A percentile compares a stretch with the other conserved stretches of the same genome.
These are phyloP conservation scores for Nothoprocta perdicaria DNA, from an alignment of 2,113 vertebrate species.

Conservation along the genomic window DNA sequence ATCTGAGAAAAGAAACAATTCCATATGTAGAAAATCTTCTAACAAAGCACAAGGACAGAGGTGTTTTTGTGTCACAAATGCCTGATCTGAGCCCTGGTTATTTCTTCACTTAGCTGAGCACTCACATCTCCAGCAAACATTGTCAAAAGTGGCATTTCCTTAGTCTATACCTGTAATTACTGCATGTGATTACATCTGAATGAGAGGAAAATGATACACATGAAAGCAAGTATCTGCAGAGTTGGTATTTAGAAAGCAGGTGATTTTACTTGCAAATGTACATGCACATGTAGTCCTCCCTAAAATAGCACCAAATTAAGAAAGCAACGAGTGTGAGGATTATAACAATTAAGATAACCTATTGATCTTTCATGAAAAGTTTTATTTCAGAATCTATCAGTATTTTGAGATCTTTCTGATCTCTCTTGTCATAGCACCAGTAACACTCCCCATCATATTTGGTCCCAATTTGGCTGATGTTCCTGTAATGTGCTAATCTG, in stretches of 20 bases:
- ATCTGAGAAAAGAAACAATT: not conserved
- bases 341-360: not conserved
- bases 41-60: not conserved
- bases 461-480: not conserved
- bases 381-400: not conserved
- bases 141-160: not conserved
- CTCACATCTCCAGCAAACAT: not conserved
- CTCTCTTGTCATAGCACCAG: not conserved
- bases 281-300: not conserved
- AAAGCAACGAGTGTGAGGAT: not conserved
- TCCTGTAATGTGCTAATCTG: accelerated
- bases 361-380: not conserved
- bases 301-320: not conserved
- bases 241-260: not conserved
- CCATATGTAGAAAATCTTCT: not conserved
- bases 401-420: not conserved
- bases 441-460: not conserved
- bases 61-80: not conserved
- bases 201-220: not conserved
- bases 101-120: not conserved
- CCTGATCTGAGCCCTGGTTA: not conserved
- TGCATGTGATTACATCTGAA: not conserved
- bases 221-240: not conserved
- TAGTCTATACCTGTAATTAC: not conserved
- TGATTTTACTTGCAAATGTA: not conserved